Base-by-base conservation (phyloP, 1,140 invertebrate species). In the Frieseomelitta varia region DNA sequence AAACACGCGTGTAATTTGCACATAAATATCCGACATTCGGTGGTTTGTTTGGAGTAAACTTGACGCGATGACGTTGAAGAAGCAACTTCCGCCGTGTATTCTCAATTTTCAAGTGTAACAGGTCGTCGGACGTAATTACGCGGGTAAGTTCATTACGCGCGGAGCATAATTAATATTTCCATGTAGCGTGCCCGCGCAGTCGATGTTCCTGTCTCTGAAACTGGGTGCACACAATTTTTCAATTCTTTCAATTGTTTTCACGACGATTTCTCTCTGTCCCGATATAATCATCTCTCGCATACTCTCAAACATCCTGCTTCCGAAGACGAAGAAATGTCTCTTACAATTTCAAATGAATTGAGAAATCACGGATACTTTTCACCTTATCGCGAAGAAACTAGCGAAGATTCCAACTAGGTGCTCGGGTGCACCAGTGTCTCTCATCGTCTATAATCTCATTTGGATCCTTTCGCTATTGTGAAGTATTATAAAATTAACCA, bases 91-190 rank as follows among this genome's bases (percentile, higher is more conserved):
- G 51, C 15, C 21, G 24, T n/a, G 17, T 79, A n/a, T 68, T 51
- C 2, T 61, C 58, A 47, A 56, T 56, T 56, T 56, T 39, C 6
- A 27, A n/a, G 76, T 11, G 74, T 78, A 78, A 78, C 76, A 78
- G 61, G 76, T 78, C 61, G 61, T 65, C 21, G 76, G 61, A 17
- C 47, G 76, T 53, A 67, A 78, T 78, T 78, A 53, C 58, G n/a
- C 17, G 61, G 24, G 17, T 78, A 65, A 53, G 19, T 78, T 78
- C 61, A 30, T 65, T 65, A 78, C 58, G 39, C 61, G 39, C 39
- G 58, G 51, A 77, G 19, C 58, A 51, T 65, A 65, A 77, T 77
- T 65, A 77, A 77, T 77, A 65, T 65, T 47, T 77, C 58, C 58
- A 27, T 34, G 30, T 58, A 39, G 27, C 55, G 21, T 24, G 1